Evolutionary conservation across 2,113 vertebrate species (phyloP).

Genomic region (Colossoma macropomum): DNA sequence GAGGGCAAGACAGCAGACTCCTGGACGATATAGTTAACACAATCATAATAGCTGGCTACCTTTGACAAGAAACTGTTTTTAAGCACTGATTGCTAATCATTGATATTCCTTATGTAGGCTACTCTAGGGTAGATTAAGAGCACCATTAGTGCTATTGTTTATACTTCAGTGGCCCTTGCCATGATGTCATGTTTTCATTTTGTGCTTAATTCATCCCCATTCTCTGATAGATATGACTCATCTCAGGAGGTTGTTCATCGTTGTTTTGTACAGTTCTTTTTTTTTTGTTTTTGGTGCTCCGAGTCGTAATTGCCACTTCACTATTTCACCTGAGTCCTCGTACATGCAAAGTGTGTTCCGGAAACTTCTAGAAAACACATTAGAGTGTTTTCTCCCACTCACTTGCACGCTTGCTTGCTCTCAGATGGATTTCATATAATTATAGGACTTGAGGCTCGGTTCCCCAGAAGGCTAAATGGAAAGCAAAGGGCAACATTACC

Average conservation of each 20-base stretch:
- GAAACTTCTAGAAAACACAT: constrained; percentile 18
- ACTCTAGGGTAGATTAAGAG: neutral
- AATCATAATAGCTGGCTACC: neutral
- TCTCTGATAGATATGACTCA: neutral
- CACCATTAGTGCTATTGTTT: neutral
- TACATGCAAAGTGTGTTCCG: constrained; percentile 17
- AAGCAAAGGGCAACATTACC: constrained; percentile 39
- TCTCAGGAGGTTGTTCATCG: neutral
- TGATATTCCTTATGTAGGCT: constrained; percentile 1
- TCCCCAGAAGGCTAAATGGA: constrained; percentile 54
- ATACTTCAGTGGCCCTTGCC: constrained; percentile 7
- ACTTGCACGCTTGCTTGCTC: neutral
- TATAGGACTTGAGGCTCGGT: constrained; percentile 25
- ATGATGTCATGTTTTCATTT: neutral
- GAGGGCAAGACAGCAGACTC: no score
- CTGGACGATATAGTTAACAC: no score
- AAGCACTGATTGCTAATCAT: constrained; percentile 9
- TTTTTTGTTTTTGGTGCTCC: neutral
- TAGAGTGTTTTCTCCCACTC: constrained; percentile 5
- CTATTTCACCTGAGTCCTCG: constrained; percentile 8
- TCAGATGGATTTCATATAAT: constrained; percentile 32
- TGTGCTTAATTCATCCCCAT: constrained; percentile 1
- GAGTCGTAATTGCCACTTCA: constrained; percentile 18
- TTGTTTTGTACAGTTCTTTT: constrained; percentile 14
- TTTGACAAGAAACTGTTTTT: constrained; percentile 21